Conservation (phyloP, 2,797 vertebrate species). For the Melanotaenia parkinsoni region DNA sequence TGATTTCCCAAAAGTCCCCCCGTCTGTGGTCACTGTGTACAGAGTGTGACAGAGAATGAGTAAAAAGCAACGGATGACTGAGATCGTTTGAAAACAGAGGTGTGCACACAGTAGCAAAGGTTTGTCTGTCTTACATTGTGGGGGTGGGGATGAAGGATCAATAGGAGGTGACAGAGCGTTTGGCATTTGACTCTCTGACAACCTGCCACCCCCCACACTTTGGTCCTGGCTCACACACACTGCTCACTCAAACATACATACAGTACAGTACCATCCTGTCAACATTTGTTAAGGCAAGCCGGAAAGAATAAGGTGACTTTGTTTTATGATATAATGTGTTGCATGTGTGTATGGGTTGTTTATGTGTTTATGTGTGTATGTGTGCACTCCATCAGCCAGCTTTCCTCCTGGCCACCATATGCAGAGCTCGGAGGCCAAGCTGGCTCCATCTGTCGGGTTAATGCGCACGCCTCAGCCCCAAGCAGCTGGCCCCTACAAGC, state of each 20-base stretch:
- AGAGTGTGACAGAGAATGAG: conserved; percentile 29
- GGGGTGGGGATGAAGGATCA: conserved; percentile 70
- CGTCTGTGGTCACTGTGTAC: conserved; percentile 2
- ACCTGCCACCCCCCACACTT: conserved; percentile 49
- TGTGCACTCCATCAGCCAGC: conserved; percentile 71
- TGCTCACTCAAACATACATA: conserved; percentile 12
- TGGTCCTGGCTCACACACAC: conserved; percentile 20
- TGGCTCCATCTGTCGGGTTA: conserved; percentile 86
- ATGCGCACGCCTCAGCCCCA: conserved; percentile 76
- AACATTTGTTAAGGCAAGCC: conserved; percentile 39
- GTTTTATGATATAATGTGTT: conserved; percentile 59
- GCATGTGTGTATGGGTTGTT: conserved; percentile 22
- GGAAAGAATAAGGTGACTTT: conserved; percentile 44
- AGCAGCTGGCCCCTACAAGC: conserved; percentile 84
- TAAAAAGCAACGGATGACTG: conserved; percentile 21
- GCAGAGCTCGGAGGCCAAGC: conserved; percentile 77
- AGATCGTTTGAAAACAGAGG: conserved; percentile 49
- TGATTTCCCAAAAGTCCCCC: not conserved
- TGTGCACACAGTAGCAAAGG: conserved; percentile 51
- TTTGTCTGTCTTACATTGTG: conserved; percentile 59
- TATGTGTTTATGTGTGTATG: conserved; percentile 17
- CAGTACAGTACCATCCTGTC: conserved; percentile 38
- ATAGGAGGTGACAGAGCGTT: conserved; percentile 76
- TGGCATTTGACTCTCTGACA: conserved; percentile 67
- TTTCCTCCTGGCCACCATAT: conserved; percentile 83